phyloP scores from a whole-genome alignment of 2,888 invertebrate species.

The Taphrorychus bicolor region DNA sequence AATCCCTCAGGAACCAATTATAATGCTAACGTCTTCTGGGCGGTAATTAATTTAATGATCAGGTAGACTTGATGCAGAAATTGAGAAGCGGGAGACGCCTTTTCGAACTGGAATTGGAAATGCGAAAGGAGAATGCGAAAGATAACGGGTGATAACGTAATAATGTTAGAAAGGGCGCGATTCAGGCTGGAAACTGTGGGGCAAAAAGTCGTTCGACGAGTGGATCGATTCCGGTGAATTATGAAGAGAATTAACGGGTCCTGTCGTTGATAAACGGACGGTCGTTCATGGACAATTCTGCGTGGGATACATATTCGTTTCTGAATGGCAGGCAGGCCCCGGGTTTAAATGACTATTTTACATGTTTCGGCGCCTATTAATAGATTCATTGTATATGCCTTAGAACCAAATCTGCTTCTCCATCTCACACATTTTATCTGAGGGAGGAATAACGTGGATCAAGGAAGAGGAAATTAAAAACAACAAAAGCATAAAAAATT shows the following conservation, averaged over 20 bases:
- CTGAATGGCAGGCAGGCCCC: too few relatives aligned
- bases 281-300: too few relatives aligned
- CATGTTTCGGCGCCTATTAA: too few relatives aligned
- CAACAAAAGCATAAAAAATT: not conserved
- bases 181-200: too few relatives aligned
- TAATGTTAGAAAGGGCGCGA: slow-evolving; percentile 2
- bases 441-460: too few relatives aligned
- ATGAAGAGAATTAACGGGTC: not conserved
- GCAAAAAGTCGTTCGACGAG: not conserved
- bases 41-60: slow-evolving; percentile 15
- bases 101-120: not conserved
- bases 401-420: too few relatives aligned
- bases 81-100: not conserved
- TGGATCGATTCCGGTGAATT: not conserved
- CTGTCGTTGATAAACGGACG: too few relatives aligned
- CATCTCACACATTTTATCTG: too few relatives aligned
- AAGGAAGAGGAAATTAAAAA: not conserved
- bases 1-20: not conserved
- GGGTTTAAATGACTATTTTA: too few relatives aligned
- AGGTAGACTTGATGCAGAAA: slow-evolving; percentile 6
- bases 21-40: not conserved
- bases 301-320: too few relatives aligned
- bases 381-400: too few relatives aligned
- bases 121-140: not conserved
- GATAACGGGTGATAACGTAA: slow-evolving; percentile 8